These are phyloP conservation scores for Scyliorhinus canicula DNA, from an alignment of 2,797 vertebrate genomes.

Conservation along the genomic window DNA sequence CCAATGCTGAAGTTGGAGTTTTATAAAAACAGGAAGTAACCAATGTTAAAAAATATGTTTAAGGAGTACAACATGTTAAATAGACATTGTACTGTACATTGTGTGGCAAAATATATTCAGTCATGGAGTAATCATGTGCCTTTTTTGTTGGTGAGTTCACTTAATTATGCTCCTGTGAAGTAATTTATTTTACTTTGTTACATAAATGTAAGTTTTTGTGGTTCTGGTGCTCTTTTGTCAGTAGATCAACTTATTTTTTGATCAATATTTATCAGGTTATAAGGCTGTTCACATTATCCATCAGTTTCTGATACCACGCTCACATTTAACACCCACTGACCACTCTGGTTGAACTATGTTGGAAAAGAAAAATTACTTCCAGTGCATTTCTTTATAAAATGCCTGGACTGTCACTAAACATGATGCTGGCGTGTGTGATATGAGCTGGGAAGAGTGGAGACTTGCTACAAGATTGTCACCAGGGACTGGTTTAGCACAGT, in stretches of 20 bases:
- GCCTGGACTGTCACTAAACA: neutral
- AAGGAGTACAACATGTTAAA: neutral
- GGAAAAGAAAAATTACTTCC: neutral
- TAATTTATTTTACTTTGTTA: neutral
- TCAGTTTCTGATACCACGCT: neutral
- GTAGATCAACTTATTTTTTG: neutral
- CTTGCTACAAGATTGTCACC: neutral
- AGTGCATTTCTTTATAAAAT: neutral
- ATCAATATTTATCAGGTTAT: neutral
- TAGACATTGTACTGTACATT: neutral
- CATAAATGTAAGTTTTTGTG: neutral
- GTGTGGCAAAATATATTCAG: too few species aligned
- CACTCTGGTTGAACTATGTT: neutral
- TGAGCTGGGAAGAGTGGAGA: neutral
- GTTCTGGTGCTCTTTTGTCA: neutral
- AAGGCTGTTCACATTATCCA: neutral
- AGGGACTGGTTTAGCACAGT: too few species aligned
- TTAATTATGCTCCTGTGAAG: neutral
- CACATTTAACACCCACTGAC: neutral
- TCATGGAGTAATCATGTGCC: neutral
- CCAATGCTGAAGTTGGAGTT: neutral
- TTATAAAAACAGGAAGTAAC: neutral
- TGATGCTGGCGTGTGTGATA: neutral
- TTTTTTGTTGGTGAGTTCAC: neutral
- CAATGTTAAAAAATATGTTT: neutral